phyloP scores from a whole-genome alignment of 1,140 invertebrate genomes.

The Caerostris darwini region DNA sequence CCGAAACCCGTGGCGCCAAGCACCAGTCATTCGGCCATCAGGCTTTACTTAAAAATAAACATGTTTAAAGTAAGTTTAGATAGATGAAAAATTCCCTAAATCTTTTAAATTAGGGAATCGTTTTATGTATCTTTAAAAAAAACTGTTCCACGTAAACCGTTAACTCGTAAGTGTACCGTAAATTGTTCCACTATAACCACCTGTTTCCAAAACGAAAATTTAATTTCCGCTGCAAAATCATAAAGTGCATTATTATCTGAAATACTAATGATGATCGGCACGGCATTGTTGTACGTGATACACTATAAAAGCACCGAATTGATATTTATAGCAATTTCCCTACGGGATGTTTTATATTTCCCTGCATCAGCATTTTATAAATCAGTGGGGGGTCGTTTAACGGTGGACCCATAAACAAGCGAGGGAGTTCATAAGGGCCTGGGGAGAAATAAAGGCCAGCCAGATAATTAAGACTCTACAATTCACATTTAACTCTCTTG shows the following conservation, averaged over 20 bases:
- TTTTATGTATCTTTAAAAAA: too few species aligned
- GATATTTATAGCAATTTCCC: background rate
- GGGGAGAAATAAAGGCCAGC: constrained; percentile 1
- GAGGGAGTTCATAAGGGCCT: background rate
- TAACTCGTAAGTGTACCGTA: background rate
- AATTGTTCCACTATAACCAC: background rate
- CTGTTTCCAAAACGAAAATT: background rate
- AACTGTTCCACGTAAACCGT: too few species aligned
- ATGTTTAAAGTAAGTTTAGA: too few species aligned
- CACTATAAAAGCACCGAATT: background rate
- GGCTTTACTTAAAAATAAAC: too few species aligned
- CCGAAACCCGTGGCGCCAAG: too few species aligned
- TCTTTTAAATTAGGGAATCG: too few species aligned
- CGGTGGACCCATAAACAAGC: background rate
- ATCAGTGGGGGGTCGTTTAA: background rate
- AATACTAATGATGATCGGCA: background rate
- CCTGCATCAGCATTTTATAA: background rate
- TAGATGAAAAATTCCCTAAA: too few species aligned
- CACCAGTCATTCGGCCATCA: too few species aligned
- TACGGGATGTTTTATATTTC: background rate
- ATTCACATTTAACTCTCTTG: background rate
- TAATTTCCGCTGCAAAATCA: background rate
- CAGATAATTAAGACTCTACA: background rate
- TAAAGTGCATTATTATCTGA: background rate
- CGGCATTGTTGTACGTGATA: too few species aligned